phyloP scores from a whole-genome alignment of 1,140 invertebrate species.

The Lasioglossum baleicum region DNA sequence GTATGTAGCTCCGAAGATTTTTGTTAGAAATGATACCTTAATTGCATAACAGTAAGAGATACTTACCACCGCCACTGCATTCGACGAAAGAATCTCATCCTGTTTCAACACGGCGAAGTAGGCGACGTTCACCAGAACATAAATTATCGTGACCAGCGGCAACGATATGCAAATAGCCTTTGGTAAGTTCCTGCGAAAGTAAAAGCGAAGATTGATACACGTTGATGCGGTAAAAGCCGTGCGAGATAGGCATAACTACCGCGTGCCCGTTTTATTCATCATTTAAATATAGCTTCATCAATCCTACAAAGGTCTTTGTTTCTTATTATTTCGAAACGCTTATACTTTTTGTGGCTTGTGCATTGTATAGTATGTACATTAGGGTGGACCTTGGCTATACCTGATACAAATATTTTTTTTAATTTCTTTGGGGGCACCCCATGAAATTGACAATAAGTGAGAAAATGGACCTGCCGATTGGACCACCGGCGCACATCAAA shows the following conservation, averaged over 20 bases:
- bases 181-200: constrained; percentile 90
- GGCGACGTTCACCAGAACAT: constrained; percentile 95
- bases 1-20: too few relatives aligned
- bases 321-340: too few relatives aligned
- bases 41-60: constrained; percentile 83
- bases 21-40: not conserved
- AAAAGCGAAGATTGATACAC: not conserved
- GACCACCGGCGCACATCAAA: too few relatives aligned
- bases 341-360: too few relatives aligned
- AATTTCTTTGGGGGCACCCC: too few relatives aligned
- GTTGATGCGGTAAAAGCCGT: not conserved
- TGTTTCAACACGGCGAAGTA: constrained; percentile 95
- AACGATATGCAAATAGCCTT: constrained; percentile 96
- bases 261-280: not conserved
- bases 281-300: constrained; percentile 27
- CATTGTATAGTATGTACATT: too few relatives aligned
- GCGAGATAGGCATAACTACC: not conserved
- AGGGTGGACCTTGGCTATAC: too few relatives aligned
- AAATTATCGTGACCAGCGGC: constrained; percentile 93
- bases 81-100: constrained; percentile 89
- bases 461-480: too few relatives aligned
- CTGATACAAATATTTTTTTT: too few relatives aligned
- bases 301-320: too few relatives aligned
- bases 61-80: constrained; percentile 96
- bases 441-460: too few relatives aligned